These are phyloP conservation scores for Pagetopsis macropterus DNA, from an alignment of 2,797 vertebrate genomes.

Conservation along the genomic window DNA sequence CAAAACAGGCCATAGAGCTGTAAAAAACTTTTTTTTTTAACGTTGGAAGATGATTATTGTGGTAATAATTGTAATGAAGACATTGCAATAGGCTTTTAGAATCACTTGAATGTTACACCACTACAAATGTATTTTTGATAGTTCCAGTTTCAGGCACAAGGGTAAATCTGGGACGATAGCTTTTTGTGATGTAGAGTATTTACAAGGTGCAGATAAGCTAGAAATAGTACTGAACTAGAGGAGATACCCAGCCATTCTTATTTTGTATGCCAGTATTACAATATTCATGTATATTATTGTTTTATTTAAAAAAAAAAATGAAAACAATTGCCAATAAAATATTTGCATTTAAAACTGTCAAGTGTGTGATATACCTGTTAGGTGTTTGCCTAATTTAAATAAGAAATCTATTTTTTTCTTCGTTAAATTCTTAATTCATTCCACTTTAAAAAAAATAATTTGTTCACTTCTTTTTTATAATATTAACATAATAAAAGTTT, in stretches of 20 bases:
- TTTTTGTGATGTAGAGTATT: slow-evolving; percentile 46
- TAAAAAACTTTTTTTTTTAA: slow-evolving; percentile 40
- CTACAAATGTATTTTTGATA: slow-evolving; percentile 61
- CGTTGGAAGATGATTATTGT: slow-evolving; percentile 49
- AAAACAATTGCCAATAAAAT: slow-evolving; percentile 71
- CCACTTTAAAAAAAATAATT: too few relatives aligned
- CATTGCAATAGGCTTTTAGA: slow-evolving; percentile 63
- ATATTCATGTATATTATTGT: slow-evolving; percentile 69
- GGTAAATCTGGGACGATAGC: slow-evolving; percentile 38
- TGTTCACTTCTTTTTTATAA: too few relatives aligned
- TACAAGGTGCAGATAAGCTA: slow-evolving; percentile 38
- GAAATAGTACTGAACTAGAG: slow-evolving; percentile 41
- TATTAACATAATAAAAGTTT: too few relatives aligned
- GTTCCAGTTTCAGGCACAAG: slow-evolving; percentile 46
- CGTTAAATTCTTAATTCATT: too few relatives aligned
- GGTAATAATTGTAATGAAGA: slow-evolving; percentile 48
- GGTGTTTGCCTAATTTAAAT: neutral
- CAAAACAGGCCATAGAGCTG: slow-evolving; percentile 57
- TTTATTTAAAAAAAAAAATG: slow-evolving; percentile 72
- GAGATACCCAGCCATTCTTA: slow-evolving; percentile 36
- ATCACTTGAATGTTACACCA: slow-evolving; percentile 66
- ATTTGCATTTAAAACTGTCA: slow-evolving; percentile 45
- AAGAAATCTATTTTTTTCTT: too few relatives aligned
- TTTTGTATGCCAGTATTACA: slow-evolving; percentile 65
- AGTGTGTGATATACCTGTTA: neutral